These are phyloP conservation scores for Lagorchestes hirsutus DNA, from an alignment of 2,797 vertebrate genomes.

Conservation along the genomic window DNA sequence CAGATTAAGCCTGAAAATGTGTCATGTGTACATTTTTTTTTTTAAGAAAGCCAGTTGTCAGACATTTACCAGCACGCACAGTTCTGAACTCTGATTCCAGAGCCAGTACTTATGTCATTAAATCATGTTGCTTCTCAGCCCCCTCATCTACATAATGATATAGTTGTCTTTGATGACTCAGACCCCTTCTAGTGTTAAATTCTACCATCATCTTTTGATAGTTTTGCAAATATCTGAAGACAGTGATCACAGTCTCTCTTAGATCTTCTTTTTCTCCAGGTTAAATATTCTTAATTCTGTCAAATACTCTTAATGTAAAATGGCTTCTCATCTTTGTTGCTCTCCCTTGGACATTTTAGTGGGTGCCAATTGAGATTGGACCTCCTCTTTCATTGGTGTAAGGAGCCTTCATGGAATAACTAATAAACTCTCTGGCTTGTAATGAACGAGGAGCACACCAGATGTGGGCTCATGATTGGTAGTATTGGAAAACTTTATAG, in stretches of 20 bases:
- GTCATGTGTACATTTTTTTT: neutral
- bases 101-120: neutral
- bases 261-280: neutral
- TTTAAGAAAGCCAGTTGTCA: neutral
- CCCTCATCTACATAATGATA: neutral
- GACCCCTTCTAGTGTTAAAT: neutral
- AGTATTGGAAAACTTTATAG: neutral
- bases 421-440: neutral
- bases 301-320: neutral
- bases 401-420: neutral
- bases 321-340: neutral
- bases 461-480: neutral
- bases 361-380: neutral
- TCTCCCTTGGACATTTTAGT: neutral
- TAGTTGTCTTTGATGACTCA: neutral
- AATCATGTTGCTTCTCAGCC: neutral
- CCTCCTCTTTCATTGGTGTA: neutral
- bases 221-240: neutral
- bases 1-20: neutral
- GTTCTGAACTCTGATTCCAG: neutral
- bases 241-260: neutral
- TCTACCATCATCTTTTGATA: neutral
- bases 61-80: neutral
- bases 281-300: neutral
- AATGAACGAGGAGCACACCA: neutral